These are phyloP conservation scores for Cydia splendana DNA, from an alignment of 1,140 invertebrate genomes.

Conservation along the genomic window DNA sequence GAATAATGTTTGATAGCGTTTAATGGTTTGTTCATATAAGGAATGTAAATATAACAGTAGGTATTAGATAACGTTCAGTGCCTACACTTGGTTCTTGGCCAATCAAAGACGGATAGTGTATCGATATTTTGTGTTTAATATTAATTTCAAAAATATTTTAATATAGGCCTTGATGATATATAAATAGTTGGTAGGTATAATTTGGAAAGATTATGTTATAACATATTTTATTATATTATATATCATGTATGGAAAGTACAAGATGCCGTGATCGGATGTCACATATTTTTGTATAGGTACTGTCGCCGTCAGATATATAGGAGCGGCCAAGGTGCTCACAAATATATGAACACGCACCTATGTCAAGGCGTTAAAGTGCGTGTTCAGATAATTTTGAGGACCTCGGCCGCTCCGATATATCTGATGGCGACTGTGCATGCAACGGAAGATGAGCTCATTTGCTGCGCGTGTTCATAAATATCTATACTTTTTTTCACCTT, in stretches of 20 bases:
- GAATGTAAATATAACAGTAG: conserved; percentile 23
- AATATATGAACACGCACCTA: too few relatives aligned
- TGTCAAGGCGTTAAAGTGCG: too few relatives aligned
- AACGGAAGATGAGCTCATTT: not conserved
- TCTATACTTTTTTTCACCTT: too few relatives aligned
- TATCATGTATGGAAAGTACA: conserved; percentile 30
- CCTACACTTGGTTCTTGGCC: conserved; percentile 25
- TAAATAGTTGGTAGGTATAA: conserved; percentile 22
- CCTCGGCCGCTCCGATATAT: too few relatives aligned
- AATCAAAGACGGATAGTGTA: conserved; percentile 20
- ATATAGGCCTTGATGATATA: conserved; percentile 31
- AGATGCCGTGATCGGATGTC: not conserved
- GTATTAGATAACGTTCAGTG: conserved; percentile 14
- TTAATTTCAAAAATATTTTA: conserved; percentile 29
- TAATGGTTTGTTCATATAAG: conserved; percentile 22
- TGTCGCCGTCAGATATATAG: too few relatives aligned
- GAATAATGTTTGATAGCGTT: conserved; percentile 13
- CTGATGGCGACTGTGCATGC: not conserved
- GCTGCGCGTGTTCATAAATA: not conserved
- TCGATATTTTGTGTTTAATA: conserved; percentile 24
- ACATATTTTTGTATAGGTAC: conserved; percentile 2
- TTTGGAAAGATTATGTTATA: conserved; percentile 31
- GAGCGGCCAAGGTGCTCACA: too few relatives aligned
- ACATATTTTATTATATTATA: conserved; percentile 28
- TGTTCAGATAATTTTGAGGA: too few relatives aligned